Percentiles rank a stretch among this genome's conserved stretches.
Evolutionary conservation across 2,113 vertebrate species (phyloP).

Genomic region (Chunga burmeisteri): DNA sequence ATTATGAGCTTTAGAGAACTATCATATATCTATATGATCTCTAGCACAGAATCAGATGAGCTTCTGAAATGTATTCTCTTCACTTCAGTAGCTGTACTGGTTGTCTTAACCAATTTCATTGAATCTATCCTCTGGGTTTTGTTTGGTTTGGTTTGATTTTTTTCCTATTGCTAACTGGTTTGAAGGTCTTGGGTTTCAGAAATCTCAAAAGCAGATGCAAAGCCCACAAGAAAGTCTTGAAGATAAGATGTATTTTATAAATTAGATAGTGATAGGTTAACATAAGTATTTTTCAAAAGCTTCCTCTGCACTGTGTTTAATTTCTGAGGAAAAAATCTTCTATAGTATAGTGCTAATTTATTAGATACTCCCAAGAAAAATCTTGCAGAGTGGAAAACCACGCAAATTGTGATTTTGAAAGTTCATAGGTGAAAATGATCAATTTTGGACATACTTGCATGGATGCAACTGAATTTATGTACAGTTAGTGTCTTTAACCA

Average conservation of each 20-base stretch:
- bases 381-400: background rate
- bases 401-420: background rate
- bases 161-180: background rate
- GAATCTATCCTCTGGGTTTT: background rate
- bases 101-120: background rate
- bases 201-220: background rate
- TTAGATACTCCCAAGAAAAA: background rate
- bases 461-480: background rate
- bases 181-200: background rate
- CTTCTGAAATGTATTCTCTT: background rate
- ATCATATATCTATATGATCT: background rate
- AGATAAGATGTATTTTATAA: background rate
- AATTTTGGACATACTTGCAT: background rate
- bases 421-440: background rate
- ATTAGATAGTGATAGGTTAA: background rate
- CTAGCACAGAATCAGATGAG: background rate
- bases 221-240: background rate
- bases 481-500: background rate
- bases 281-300: background rate
- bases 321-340: background rate
- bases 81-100: background rate
- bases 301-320: background rate
- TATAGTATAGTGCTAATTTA: background rate
- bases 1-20: background rate
- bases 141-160: background rate